Evolutionary conservation across 2,113 vertebrate genomes (phyloP).

Genomic region (Petrocephalus zakoni): DNA sequence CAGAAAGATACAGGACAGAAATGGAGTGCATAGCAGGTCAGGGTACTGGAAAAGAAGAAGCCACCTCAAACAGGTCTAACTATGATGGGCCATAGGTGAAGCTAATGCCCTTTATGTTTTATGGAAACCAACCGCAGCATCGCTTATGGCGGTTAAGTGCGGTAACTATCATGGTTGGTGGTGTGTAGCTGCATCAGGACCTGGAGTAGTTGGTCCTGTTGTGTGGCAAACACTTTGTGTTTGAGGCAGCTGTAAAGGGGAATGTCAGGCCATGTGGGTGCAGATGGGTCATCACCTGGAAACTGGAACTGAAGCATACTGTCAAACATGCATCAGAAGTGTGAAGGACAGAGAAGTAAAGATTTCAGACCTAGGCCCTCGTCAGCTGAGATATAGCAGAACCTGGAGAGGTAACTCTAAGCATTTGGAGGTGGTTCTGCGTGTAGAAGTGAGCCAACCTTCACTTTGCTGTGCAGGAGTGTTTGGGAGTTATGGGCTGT

Average conservation of each 20-base stretch:
- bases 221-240: background rate
- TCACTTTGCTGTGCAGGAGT: background rate
- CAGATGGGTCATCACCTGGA: background rate
- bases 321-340: background rate
- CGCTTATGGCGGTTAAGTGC: background rate
- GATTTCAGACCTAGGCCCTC: background rate
- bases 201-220: background rate
- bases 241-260: background rate
- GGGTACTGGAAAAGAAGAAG: background rate
- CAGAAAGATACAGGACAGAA: background rate
- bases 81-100: background rate
- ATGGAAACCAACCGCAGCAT: background rate
- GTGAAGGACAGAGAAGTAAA: background rate
- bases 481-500: background rate
- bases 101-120: background rate
- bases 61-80: background rate
- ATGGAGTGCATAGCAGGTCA: background rate
- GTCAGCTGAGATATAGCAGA: background rate
- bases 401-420: background rate
- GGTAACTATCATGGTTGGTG: background rate
- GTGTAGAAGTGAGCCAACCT: background rate
- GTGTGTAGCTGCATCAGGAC: background rate
- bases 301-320: background rate
- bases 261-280: background rate
- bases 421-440: background rate